A percentile compares a stretch with the other conserved stretches of the same genome.
Conservation (phyloP, 2,113 vertebrate genomes). For the Thalassoma bifasciatum region DNA sequence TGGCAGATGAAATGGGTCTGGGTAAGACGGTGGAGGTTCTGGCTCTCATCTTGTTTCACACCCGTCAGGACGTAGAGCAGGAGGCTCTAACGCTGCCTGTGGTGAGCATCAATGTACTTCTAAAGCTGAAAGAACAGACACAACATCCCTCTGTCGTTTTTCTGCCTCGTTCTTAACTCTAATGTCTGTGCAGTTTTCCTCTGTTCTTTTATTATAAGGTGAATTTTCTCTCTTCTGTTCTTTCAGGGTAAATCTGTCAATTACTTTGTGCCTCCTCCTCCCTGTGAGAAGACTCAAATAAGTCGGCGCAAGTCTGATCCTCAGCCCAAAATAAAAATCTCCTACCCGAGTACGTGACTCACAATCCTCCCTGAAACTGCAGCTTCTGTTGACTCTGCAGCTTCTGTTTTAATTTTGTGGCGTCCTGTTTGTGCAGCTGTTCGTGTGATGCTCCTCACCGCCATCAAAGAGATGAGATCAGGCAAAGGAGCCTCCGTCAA, state of each 20-base stretch:
- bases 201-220: neutral
- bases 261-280: conserved; percentile 93
- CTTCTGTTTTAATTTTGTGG: neutral
- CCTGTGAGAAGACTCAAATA: conserved; percentile 82
- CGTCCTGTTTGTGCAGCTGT: conserved; percentile 85
- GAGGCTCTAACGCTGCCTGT: conserved; percentile 88
- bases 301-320: conserved; percentile 76
- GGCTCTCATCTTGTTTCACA: conserved; percentile 93
- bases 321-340: conserved; percentile 89
- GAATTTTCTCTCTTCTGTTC: conserved; percentile 16
- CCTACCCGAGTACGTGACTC: conserved; percentile 88
- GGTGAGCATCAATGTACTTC: conserved; percentile 85
- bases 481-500: conserved; percentile 93
- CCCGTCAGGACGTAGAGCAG: conserved; percentile 86
- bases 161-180: too few species aligned
- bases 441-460: conserved; percentile 93
- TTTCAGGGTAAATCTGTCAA: conserved; percentile 90
- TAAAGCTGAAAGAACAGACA: too few species aligned
- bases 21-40: conserved; percentile 98
- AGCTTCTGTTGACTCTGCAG: neutral
- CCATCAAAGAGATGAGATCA: conserved; percentile 92
- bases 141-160: rapidly evolving
- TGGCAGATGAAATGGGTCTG: conserved; percentile 99
- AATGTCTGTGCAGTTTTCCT: too few species aligned
- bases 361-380: neutral